Evolutionary conservation across 2,888 invertebrate species (phyloP), one percentile per base, ranked within the genome.

Genomic region (Quadroppia sp.): DNA sequence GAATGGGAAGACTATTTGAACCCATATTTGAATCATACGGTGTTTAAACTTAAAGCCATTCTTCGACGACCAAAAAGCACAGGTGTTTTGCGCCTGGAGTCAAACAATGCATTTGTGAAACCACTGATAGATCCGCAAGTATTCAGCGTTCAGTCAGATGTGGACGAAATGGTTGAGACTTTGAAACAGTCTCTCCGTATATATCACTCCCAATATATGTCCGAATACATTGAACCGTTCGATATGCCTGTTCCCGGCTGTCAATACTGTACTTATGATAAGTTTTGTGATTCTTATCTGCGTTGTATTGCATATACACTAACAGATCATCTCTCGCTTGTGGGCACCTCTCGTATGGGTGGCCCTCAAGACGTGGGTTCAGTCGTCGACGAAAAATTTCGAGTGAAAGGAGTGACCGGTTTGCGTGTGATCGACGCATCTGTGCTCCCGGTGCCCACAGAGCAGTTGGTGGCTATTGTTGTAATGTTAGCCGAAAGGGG

Each of bases 361-460:
- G 15, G 1, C 15, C 3, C 13, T 17, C 4, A 30, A 2, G 61
- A 61, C 17, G 13, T 2, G 2, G 32, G 20, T 2, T 4, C 61
- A 11, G 61, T 61, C 17, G 61, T 61, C 17, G 61, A 61, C 32
- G 17, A 61, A 30, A 30, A 32, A 30, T 32, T 61, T 4, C 20
- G 32, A 28, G 61, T 61, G 7, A 30, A 30, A 28, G 93, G 92
- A 1, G 83, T 93, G 0, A 83, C 87, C 73, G 89, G 90, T 15
- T 84, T 93, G 36, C 85, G 93, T 77, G 91, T 93, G 23, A 89
- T 92, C 78, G 93, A 93, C 80, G 91, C 91, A 42, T 90, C 91
- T 25, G 20, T 59, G 2, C 23, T 59, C 7, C 56, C 56, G 15
- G 28, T 59, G 23, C 25, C 56, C 11, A 28, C 56, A 9, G 56